phyloP scores from a whole-genome alignment of 2,113 vertebrate genomes.

The mouse (Mus musculus) region GRCm39 chr11:72836001-72836500 shows the following conservation, averaged over 20 bases:
- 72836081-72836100: neutral
- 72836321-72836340: neutral
- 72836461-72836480: slow-evolving; percentile 18
- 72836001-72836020: slow-evolving; percentile 78
- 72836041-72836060: slow-evolving; percentile 48
- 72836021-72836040: slow-evolving; percentile 57
- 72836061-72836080: slow-evolving; percentile 58
- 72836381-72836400: slow-evolving; percentile 16
- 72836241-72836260: neutral
- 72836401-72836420: slow-evolving; percentile 74
- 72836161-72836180: neutral
- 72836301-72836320: neutral
- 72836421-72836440: slow-evolving; percentile 67
- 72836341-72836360: slow-evolving; percentile 37
- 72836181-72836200: neutral
- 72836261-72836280: neutral
- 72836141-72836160: rapidly evolving
- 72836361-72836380: slow-evolving; percentile 5
- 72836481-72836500: slow-evolving; percentile 32
- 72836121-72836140: neutral
- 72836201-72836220: neutral
- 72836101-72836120: neutral
- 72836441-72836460: slow-evolving; percentile 56
- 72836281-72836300: neutral
- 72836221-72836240: neutral